These are phyloP conservation scores for Callorhinus ursinus DNA, from an alignment of 2,113 vertebrate genomes.

Conservation along the genomic window DNA sequence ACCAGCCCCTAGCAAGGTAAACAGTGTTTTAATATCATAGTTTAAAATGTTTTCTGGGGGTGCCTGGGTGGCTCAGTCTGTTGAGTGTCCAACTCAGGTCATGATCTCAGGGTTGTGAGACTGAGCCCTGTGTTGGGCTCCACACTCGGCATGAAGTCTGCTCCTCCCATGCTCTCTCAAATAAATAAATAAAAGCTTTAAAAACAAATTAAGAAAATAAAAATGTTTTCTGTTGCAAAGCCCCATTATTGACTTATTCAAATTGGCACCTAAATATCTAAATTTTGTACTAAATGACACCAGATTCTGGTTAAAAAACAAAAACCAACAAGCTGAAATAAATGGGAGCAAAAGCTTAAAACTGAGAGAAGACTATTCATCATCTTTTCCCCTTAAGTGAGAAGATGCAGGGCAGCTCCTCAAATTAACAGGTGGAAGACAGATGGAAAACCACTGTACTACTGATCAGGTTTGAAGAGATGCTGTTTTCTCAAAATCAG, in stretches of 20 bases:
- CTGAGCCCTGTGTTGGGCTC: not conserved
- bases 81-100: not conserved
- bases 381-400: not conserved
- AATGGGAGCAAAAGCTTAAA: constrained; percentile 5
- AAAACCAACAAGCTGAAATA: not conserved
- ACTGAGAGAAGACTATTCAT: not conserved
- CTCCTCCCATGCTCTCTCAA: not conserved
- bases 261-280: constrained; percentile 5
- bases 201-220: not conserved
- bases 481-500: constrained; percentile 4
- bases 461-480: not conserved
- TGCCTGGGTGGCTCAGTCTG: not conserved
- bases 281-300: constrained; percentile 26
- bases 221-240: constrained; percentile 28
- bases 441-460: not conserved
- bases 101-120: not conserved
- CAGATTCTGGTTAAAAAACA: constrained; percentile 8
- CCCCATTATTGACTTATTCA: not conserved
- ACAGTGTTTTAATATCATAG: not conserved
- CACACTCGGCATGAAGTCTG: not conserved
- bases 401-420: not conserved
- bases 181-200: not conserved
- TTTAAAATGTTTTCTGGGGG: not conserved
- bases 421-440: not conserved
- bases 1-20: not conserved